Evolutionary conservation across 64 coral and sea anemone genomes (phyloP), one percentile per base, ranked within the genome.

Genomic region (Montipora foliosa): DNA sequence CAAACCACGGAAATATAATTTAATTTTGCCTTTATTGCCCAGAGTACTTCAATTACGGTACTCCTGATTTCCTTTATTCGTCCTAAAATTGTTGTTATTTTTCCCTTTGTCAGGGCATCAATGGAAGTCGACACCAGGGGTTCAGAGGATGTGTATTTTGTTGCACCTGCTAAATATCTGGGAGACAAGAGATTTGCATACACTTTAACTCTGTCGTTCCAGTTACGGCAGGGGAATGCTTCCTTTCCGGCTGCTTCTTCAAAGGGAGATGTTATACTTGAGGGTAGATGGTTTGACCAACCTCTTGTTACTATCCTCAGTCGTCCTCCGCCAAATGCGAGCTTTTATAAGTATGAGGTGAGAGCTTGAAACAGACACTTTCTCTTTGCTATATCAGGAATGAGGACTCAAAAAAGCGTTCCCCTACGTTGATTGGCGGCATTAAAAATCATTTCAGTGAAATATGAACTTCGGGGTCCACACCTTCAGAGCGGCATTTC

Each of bases 221-320:
- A 88, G 22, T 68, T 99, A 24, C 83, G 86, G 50, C 85, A 92
- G 19, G 95, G 96, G 14, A 77, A 81, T 77, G 77, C 68, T 25
- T 88, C 89, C 6, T 82, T 25, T 77, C 84, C 78, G 19, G 83
- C 49, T 2, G 60, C 88, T 53, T 88, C 89, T 9, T 89, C 89
- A 0, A 89, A 83, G 17, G 97, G 94, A 50, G 97, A 96, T 79
- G 95, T 99, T 48, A 96, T 99, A 21, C 47, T 99, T 20, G 94
- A 61, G 49, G 97, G 97, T 73, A 96, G 75, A 55, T 93, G 80
- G 82, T 99, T 99, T 79, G 69, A 67, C 19, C 70, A 94, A 44
- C 79, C 67, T 10, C 89, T 99, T 69, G 97, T 99, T 14, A 62
- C 91, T 79, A 82, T 79, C 49, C 84, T 99, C 67, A 68, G 20